Conservation (phyloP, 2,888 invertebrate species). For the Euclidia mi region DNA sequence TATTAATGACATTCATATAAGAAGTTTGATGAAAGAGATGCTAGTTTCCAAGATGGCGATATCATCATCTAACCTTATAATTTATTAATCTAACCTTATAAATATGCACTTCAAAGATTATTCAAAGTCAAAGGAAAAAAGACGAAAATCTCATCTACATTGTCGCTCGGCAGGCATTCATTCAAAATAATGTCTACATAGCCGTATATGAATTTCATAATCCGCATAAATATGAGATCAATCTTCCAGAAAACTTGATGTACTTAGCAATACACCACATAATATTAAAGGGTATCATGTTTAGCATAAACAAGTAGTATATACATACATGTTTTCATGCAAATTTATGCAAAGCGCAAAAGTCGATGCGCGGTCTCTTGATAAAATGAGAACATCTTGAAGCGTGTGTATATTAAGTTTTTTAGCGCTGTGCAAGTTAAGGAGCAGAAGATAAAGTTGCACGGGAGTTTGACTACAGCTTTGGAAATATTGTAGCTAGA, state of each 20-base stretch:
- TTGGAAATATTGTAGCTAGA: no score
- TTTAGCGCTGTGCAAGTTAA: slow-evolving; percentile 14
- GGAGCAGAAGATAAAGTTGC: slow-evolving; percentile 4
- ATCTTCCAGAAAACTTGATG: slow-evolving; percentile 48
- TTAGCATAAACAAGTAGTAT: slow-evolving; percentile 72
- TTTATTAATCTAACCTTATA: no score
- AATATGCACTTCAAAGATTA: no score
- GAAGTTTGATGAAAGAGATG: no score
- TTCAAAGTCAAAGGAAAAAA: neutral
- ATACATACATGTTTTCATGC: slow-evolving; percentile 76
- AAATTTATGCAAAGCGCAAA: slow-evolving; percentile 87
- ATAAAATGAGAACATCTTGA: slow-evolving; percentile 68
- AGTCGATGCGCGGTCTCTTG: slow-evolving; percentile 82
- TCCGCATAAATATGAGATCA: slow-evolving; percentile 29
- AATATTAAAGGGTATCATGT: slow-evolving; percentile 66
- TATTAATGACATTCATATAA: no score
- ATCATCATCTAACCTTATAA: no score
- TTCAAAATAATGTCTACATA: slow-evolving; percentile 7
- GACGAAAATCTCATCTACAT: neutral
- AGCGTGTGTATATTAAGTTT: slow-evolving; percentile 46
- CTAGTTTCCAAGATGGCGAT: no score
- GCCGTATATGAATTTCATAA: slow-evolving; percentile 19
- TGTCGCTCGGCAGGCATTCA: neutral
- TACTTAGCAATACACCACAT: slow-evolving; percentile 63
- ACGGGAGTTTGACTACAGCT: no score